phyloP scores from a whole-genome alignment of 2,797 vertebrate species.

The Anolis apletophallus region DNA sequence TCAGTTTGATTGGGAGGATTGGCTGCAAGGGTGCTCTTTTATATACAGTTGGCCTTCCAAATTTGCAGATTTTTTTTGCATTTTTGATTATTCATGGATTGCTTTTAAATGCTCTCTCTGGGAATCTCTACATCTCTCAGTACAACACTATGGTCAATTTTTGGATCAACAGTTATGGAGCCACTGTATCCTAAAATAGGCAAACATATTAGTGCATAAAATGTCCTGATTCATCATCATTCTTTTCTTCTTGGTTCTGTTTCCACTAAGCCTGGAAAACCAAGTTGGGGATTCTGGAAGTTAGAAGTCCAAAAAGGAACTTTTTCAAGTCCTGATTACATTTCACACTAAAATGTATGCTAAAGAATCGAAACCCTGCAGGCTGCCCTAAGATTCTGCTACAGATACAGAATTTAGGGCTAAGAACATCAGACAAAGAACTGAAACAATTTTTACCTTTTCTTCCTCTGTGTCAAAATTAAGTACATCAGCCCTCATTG shows the following conservation, averaged over 20 bases:
- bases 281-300: not conserved
- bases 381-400: not conserved
- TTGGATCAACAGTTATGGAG: no score
- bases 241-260: not conserved
- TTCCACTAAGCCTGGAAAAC: not conserved
- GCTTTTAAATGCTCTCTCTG: no score
- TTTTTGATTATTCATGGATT: no score
- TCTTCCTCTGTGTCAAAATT: not conserved
- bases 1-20: not conserved
- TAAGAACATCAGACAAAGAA: conserved; percentile 20
- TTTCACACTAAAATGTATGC: not conserved
- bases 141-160: not conserved
- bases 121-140: no score
- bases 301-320: not conserved
- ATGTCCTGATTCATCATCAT: not conserved
- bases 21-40: no score
- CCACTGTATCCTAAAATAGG: not conserved
- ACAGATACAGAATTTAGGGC: conserved; percentile 44
- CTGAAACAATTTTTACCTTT: conserved; percentile 4
- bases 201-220: not conserved
- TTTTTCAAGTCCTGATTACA: not conserved
- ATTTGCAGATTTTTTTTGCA: no score
- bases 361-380: not conserved
- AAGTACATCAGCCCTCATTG: conserved; percentile 23
- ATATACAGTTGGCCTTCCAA: no score